These are phyloP conservation scores for Seriola rivoliana DNA, from an alignment of 2,113 vertebrate species.

Conservation along the genomic window DNA sequence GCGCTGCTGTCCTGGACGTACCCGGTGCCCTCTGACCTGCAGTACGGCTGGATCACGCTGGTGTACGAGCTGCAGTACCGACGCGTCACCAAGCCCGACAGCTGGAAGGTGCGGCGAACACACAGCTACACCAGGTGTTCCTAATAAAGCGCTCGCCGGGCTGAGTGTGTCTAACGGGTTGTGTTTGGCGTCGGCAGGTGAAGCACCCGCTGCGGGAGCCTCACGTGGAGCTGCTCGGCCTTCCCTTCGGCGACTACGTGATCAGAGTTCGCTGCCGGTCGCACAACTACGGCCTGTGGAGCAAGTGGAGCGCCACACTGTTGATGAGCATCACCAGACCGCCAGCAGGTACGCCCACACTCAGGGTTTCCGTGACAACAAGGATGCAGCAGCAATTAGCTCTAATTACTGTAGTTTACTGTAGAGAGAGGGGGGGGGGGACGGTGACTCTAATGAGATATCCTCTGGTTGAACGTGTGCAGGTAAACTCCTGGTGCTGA, in stretches of 20 bases:
- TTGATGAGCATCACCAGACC: constrained; percentile 59
- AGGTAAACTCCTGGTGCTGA: constrained; percentile 76
- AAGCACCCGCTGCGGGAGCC: constrained; percentile 80
- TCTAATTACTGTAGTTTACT: too few species aligned
- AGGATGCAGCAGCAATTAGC: background rate
- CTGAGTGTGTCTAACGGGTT: background rate
- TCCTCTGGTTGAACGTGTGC: background rate
- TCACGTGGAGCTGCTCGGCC: constrained; percentile 77
- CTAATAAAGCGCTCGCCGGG: background rate
- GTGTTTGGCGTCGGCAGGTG: constrained; percentile 61
- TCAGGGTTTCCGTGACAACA: background rate
- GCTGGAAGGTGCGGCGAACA: constrained; percentile 75
- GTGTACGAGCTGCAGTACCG: constrained; percentile 84
- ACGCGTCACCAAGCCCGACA: constrained; percentile 53
- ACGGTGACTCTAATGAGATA: background rate
- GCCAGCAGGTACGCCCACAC: constrained; percentile 57
- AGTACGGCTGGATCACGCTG: constrained; percentile 86
- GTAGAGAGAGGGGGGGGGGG: background rate
- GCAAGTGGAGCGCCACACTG: constrained; percentile 80
- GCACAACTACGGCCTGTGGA: constrained; percentile 80
- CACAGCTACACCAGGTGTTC: background rate
- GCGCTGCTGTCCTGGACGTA: constrained; percentile 79
- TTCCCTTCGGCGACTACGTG: constrained; percentile 74
- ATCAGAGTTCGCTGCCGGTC: constrained; percentile 82
- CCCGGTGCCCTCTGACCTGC: constrained; percentile 76